Evolutionary conservation across 2,888 invertebrate genomes (phyloP).

Genomic region (Agrypnus murinus): DNA sequence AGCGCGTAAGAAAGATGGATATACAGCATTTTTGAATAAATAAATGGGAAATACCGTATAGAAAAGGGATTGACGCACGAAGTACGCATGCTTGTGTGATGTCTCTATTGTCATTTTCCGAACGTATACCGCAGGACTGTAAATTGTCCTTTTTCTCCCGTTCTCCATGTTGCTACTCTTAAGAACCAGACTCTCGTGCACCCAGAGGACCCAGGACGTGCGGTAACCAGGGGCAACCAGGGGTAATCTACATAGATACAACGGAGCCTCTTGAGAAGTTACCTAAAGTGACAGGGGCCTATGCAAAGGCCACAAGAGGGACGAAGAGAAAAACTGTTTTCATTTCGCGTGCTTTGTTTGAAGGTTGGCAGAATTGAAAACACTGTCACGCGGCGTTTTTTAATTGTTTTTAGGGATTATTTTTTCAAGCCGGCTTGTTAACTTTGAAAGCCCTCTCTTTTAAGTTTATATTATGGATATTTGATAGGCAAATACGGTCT

Average conservation of each 20-base stretch:
- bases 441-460: conserved; percentile 50
- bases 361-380: conserved; percentile 54
- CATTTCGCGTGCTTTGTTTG: conserved; percentile 44
- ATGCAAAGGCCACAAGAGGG: conserved; percentile 30
- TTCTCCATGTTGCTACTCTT: conserved; percentile 45
- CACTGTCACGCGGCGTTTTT: conserved; percentile 55
- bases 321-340: conserved; percentile 50
- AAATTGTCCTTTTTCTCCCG: conserved; percentile 44
- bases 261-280: conserved; percentile 52
- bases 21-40: conserved; percentile 37
- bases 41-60: conserved; percentile 38
- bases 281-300: conserved; percentile 52
- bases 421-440: conserved; percentile 55
- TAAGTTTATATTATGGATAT: conserved; percentile 49
- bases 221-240: conserved; percentile 60
- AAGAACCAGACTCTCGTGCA: conserved; percentile 54
- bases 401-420: conserved; percentile 59
- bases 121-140: conserved; percentile 43
- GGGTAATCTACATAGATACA: conserved; percentile 59
- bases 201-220: conserved; percentile 59
- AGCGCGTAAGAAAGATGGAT: conserved; percentile 3
- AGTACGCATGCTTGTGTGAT: conserved; percentile 46
- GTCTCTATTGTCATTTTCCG: conserved; percentile 49
- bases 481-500: conserved; percentile 42
- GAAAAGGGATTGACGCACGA: conserved; percentile 35